phyloP scores from a whole-genome alignment of 2,113 vertebrate genomes.

The Piaya cayana region DNA sequence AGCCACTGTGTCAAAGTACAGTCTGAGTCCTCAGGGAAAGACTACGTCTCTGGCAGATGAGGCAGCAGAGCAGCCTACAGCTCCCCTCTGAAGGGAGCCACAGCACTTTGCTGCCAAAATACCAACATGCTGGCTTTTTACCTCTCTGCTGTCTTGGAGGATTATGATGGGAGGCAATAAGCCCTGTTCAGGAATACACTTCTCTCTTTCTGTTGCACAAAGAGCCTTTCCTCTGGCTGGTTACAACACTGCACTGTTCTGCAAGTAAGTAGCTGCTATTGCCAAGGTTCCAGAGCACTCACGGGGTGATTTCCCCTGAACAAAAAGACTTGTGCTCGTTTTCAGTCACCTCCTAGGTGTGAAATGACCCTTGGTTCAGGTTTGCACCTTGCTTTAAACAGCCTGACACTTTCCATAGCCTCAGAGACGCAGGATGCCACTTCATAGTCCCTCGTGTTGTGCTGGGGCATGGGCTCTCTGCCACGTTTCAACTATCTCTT shows the following conservation, averaged over 20 bases:
- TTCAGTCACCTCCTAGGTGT: not conserved
- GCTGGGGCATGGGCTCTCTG: not conserved
- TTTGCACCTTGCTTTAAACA: not conserved
- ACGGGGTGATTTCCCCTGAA: fast-evolving
- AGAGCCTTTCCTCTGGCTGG: not conserved
- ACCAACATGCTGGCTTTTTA: not conserved
- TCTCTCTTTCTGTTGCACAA: not conserved
- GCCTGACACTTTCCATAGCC: not conserved
- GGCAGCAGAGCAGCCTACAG: not conserved
- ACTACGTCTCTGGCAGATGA: not conserved
- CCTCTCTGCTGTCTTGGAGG: not conserved
- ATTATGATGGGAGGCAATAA: not conserved
- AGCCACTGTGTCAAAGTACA: not conserved
- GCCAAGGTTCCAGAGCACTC: not conserved
- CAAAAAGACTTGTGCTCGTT: not conserved
- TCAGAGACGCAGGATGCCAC: not conserved
- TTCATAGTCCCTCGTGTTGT: not conserved
- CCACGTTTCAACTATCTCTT: conserved; percentile 62
- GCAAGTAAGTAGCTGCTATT: not conserved
- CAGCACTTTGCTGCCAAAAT: not conserved
- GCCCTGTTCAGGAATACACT: not conserved
- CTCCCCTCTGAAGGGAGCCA: not conserved
- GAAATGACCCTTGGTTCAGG: not conserved
- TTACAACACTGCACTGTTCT: not conserved
- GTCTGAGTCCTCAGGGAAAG: not conserved